phyloP scores from a whole-genome alignment of 2,888 invertebrate species.

The Dryomyza anilis region DNA sequence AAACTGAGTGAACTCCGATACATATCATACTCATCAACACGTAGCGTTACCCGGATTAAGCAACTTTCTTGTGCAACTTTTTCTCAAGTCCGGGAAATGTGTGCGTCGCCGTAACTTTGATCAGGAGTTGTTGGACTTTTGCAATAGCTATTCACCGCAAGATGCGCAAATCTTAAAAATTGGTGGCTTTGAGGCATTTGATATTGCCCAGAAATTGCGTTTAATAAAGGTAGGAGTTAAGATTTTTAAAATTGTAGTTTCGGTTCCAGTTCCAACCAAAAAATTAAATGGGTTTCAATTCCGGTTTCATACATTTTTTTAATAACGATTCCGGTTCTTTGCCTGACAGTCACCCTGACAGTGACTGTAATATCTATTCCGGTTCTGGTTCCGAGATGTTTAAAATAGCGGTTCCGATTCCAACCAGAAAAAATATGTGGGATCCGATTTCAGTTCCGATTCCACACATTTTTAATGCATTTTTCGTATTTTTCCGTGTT shows the following conservation, averaged over 20 bases:
- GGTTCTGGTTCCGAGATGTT: no score
- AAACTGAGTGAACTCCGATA: no score
- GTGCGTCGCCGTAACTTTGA: conserved; percentile 1
- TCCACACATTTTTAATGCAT: no score
- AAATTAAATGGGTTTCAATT: not conserved
- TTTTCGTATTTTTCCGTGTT: no score
- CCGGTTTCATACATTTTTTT: not conserved
- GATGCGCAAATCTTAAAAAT: not conserved
- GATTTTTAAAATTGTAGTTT: not conserved
- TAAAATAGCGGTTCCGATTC: no score
- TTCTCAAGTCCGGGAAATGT: not conserved
- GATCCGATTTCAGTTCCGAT: no score
- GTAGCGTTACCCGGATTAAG: not conserved
- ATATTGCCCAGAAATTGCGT: not conserved
- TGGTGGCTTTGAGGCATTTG: not conserved
- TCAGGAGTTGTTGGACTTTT: not conserved
- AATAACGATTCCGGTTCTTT: no score
- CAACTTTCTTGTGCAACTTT: not conserved
- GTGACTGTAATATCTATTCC: no score
- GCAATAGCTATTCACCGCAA: not conserved
- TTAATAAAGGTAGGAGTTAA: not conserved
- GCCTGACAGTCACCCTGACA: no score
- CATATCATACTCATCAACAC: no score
- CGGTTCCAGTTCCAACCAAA: no score
- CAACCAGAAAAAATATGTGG: no score